These are phyloP conservation scores for Rhagonycha fulva DNA, from an alignment of 2,888 invertebrate species.

Conservation along the genomic window DNA sequence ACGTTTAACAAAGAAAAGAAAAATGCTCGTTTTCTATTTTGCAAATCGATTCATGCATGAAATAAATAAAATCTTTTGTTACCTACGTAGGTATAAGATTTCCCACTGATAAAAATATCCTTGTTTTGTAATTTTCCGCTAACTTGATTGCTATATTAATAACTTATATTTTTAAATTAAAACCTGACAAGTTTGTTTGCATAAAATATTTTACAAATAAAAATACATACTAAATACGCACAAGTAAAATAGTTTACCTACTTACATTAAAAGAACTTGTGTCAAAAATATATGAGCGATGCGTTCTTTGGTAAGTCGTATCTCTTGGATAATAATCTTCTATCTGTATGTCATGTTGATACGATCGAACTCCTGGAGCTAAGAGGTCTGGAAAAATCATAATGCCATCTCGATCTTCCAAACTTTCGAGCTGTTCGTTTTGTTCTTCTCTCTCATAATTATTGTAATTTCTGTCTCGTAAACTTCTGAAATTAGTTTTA, in stretches of 20 bases:
- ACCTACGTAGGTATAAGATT: neutral
- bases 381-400: slow-evolving; percentile 54
- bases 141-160: neutral
- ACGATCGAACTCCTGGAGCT: slow-evolving; percentile 48
- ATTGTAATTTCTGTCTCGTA: slow-evolving; percentile 42
- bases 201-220: neutral
- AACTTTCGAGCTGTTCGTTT: slow-evolving; percentile 40
- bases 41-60: neutral
- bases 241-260: slow-evolving; percentile 29
- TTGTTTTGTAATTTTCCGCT: neutral
- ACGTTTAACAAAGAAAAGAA: neutral
- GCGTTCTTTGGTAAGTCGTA: slow-evolving; percentile 40
- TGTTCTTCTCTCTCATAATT: slow-evolving; percentile 39
- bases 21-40: neutral
- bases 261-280: slow-evolving; percentile 46
- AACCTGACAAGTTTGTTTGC: neutral
- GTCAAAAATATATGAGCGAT: slow-evolving; percentile 45
- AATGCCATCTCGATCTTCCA: slow-evolving; percentile 42
- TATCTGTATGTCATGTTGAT: slow-evolving; percentile 41
- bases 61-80: neutral
- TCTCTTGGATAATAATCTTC: slow-evolving; percentile 48
- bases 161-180: neutral
- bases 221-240: neutral
- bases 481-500: slow-evolving; percentile 33
- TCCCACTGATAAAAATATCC: neutral